A percentile compares a stretch with the other conserved stretches of the same genome.
Conservation (phyloP, 2,888 invertebrate species). For the Zootermopsis nevadensis region DNA sequence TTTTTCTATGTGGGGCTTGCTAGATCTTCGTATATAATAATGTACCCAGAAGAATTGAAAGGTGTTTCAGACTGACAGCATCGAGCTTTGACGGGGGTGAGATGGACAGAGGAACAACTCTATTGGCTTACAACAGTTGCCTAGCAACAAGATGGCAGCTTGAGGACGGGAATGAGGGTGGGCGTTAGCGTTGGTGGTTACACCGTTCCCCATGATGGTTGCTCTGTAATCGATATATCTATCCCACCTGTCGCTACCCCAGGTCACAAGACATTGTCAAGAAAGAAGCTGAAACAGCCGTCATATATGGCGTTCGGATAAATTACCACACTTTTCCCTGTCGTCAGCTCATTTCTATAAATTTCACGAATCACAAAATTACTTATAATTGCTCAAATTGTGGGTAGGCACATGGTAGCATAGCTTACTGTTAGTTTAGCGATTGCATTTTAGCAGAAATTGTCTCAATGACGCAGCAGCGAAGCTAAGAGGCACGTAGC, state of each 20-base stretch:
- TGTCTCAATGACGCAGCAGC: no score
- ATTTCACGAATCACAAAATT: no score
- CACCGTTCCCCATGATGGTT: constrained; percentile 28
- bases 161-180: background rate
- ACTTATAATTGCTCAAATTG: no score
- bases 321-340: no score
- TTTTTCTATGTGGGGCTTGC: no score
- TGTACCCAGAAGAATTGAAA: background rate
- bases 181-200: constrained; percentile 17
- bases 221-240: constrained; percentile 27
- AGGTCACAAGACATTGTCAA: constrained; percentile 20
- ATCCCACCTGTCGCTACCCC: constrained; percentile 9
- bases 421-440: no score
- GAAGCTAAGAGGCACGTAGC: no score
- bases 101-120: constrained; percentile 23
- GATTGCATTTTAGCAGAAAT: no score
- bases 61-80: constrained; percentile 6
- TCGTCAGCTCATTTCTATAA: no score
- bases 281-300: no score
- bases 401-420: no score
- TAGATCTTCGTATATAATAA: background rate
- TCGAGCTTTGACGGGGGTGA: background rate
- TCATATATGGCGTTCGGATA: no score
- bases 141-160: constrained; percentile 10
- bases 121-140: constrained; percentile 29